A percentile compares a stretch with the other conserved stretches of the same genome.
Evolutionary conservation across 2,113 vertebrate genomes (phyloP).

Genomic region (Butastur rufipennis): DNA sequence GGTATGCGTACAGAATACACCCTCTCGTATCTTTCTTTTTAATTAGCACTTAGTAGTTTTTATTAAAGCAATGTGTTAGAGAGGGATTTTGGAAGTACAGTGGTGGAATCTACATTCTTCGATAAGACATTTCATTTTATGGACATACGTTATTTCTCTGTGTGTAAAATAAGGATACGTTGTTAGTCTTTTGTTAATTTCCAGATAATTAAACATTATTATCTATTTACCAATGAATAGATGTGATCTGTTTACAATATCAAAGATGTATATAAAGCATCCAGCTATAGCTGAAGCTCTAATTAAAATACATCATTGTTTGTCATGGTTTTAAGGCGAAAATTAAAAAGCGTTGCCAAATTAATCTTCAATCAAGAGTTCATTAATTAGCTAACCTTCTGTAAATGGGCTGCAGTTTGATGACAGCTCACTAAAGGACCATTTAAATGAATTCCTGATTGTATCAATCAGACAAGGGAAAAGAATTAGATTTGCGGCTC

Average conservation of each 20-base stretch:
- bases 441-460: constrained; percentile 59
- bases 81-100: not conserved
- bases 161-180: constrained; percentile 43
- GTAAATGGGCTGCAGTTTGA: constrained; percentile 70
- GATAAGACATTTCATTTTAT: constrained; percentile 16
- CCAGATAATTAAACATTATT: constrained; percentile 65
- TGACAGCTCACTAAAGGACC: constrained; percentile 61
- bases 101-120: not conserved
- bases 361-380: constrained; percentile 75
- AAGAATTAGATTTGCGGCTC: constrained; percentile 32
- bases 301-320: constrained; percentile 68
- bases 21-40: not conserved
- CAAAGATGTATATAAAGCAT: constrained; percentile 36
- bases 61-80: constrained; percentile 6
- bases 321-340: constrained; percentile 70
- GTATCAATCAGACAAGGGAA: constrained; percentile 40
- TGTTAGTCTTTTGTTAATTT: constrained; percentile 64
- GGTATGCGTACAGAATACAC: not conserved
- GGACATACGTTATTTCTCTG: constrained; percentile 7
- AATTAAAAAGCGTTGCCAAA: constrained; percentile 72
- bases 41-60: not conserved
- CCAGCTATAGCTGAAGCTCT: constrained; percentile 40
- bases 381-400: constrained; percentile 74
- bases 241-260: constrained; percentile 67
- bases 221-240: constrained; percentile 64